phyloP scores from a whole-genome alignment of 2,797 vertebrate genomes.

The Rhinoraja longicauda region DNA sequence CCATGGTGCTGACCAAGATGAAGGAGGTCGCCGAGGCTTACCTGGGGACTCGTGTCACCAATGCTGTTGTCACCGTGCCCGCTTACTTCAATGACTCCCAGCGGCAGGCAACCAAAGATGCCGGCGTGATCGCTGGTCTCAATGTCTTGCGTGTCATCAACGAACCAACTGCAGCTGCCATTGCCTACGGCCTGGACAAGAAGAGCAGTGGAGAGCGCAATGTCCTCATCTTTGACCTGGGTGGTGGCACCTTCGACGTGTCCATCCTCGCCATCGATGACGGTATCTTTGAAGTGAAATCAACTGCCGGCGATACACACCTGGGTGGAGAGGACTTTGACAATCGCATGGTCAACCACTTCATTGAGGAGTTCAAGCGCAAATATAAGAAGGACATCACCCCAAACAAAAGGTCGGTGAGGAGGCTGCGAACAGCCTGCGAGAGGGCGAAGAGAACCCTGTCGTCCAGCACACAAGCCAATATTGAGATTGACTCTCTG shows the following conservation, averaged over 20 bases:
- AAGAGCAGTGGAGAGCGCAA: constrained; percentile 52
- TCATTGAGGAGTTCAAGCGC: constrained; percentile 31
- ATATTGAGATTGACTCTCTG: constrained; percentile 33
- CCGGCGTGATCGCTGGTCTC: constrained; percentile 76
- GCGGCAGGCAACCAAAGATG: constrained; percentile 84
- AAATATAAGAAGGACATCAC: constrained; percentile 30
- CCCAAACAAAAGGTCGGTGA: constrained; percentile 25
- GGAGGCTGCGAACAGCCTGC: constrained; percentile 26
- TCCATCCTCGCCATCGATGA: constrained; percentile 14
- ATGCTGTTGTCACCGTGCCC: constrained; percentile 82
- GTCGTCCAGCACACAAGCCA: constrained; percentile 32
- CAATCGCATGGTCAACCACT: constrained; percentile 37
- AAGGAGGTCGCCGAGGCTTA: constrained; percentile 86
- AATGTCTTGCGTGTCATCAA: constrained; percentile 85
- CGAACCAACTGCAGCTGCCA: constrained; percentile 82
- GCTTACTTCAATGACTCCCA: constrained; percentile 89
- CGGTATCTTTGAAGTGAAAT: constrained; percentile 28
- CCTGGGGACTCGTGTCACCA: constrained; percentile 63
- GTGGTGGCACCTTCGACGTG: constrained; percentile 7
- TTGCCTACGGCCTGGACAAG: constrained; percentile 83
- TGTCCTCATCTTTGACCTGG: constrained; percentile 34
- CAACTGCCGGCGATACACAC: background rate
- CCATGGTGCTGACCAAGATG: constrained; percentile 89
- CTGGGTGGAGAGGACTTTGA: constrained; percentile 39
- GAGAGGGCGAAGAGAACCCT: constrained; percentile 33